These are phyloP conservation scores for Cichladusa arquata DNA, from an alignment of 2,113 vertebrate genomes.

Conservation along the genomic window DNA sequence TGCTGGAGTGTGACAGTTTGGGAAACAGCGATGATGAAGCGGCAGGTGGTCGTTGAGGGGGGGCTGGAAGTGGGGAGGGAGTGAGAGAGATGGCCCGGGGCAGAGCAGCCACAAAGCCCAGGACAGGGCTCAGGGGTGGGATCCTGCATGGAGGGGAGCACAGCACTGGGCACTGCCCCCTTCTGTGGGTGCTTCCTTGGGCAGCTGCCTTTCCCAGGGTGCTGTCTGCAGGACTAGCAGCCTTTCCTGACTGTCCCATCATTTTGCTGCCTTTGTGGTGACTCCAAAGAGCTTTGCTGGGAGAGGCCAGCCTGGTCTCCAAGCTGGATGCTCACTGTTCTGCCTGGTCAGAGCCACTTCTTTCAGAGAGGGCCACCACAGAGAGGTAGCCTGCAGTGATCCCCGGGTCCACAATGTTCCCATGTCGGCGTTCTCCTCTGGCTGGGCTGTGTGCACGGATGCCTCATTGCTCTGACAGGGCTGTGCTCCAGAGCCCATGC, in stretches of 20 bases:
- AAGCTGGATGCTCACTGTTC: neutral
- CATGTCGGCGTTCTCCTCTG: accelerated
- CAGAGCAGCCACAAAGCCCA: neutral
- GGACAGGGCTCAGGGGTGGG: neutral
- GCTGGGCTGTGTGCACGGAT: neutral
- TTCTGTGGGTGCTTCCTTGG: accelerated
- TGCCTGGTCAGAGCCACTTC: neutral
- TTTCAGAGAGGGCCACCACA: neutral
- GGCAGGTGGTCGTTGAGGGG: accelerated
- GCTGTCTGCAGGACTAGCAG: neutral
- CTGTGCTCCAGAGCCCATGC: neutral
- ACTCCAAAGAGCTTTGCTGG: neutral
- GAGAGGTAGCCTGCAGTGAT: neutral
- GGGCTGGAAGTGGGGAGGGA: neutral
- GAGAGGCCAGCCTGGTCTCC: neutral
- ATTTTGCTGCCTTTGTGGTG: neutral
- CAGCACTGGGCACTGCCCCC: neutral
- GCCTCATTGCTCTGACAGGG: neutral
- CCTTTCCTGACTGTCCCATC: neutral
- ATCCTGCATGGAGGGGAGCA: neutral
- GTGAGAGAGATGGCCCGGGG: accelerated
- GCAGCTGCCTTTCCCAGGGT: neutral
- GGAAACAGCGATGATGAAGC: neutral
- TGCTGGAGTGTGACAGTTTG: accelerated
- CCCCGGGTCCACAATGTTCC: accelerated